A percentile compares a stretch with the other conserved stretches of the same genome.
phyloP scores from a whole-genome alignment of 2,113 vertebrate species.

The Cochlearius cochlearius region DNA sequence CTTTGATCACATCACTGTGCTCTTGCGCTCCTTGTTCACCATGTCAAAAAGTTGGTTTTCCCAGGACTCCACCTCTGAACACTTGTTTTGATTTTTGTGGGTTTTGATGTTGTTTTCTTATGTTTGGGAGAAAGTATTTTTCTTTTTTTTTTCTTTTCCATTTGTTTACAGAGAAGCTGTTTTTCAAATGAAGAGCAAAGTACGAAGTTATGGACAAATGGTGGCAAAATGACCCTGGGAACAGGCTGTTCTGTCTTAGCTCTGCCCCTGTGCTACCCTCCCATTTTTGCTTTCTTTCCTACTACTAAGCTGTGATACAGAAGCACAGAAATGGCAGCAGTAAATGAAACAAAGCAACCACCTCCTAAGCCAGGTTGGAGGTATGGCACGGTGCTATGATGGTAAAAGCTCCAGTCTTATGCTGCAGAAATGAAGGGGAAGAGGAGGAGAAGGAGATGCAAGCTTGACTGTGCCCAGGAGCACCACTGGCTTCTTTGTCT shows the following conservation, averaged over 20 bases:
- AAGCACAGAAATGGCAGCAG: neutral
- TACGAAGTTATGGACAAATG: neutral
- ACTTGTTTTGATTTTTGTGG: neutral
- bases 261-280: neutral
- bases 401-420: neutral
- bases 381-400: neutral
- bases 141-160: accelerated
- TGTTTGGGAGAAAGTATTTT: neutral
- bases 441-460: neutral
- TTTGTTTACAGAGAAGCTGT: neutral
- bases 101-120: neutral
- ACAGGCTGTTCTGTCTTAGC: neutral
- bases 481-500: neutral
- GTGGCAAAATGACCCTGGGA: neutral
- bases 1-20: neutral
- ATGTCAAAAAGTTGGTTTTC: neutral
- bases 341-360: neutral
- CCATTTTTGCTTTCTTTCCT: neutral
- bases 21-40: neutral
- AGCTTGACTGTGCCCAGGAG: neutral
- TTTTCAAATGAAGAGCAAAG: neutral
- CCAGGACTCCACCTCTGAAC: neutral
- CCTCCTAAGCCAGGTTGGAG: neutral
- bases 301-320: neutral
- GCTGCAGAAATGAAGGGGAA: neutral